These are phyloP conservation scores for Strongylocentrotus purpuratus DNA, from an alignment of 35 echinoderm and acorn worm species.

Conservation along the genomic window DNA sequence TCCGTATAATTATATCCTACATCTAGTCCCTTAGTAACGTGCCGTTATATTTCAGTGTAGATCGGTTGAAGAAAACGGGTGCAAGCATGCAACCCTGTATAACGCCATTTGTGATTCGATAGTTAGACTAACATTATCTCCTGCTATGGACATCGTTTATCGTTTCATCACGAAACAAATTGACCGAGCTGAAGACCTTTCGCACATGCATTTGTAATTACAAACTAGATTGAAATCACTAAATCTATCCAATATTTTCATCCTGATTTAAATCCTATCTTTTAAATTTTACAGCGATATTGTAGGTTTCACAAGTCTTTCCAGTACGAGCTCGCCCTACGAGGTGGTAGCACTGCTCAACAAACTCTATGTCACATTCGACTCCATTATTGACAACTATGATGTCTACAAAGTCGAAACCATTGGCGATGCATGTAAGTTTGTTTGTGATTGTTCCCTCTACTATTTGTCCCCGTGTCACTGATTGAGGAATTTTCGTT, in stretches of 20 bases:
- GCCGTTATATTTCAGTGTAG: neutral
- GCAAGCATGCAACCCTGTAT: neutral
- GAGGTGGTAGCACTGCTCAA: conserved; percentile 98
- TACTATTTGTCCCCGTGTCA: neutral
- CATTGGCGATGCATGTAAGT: conserved; percentile 99
- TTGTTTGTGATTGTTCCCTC: neutral
- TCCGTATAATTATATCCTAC: too few relatives aligned
- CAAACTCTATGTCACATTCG: conserved; percentile 99
- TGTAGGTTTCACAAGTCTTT: conserved; percentile 95
- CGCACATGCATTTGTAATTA: too few relatives aligned
- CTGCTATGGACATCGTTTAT: too few relatives aligned
- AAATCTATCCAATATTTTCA: neutral
- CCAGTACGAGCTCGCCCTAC: conserved; percentile 91
- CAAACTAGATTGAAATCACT: neutral
- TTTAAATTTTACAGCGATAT: conserved; percentile 77
- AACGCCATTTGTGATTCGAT: neutral
- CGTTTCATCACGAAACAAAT: too few relatives aligned
- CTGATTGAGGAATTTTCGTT: neutral
- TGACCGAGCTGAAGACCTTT: too few relatives aligned
- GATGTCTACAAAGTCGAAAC: conserved; percentile 99
- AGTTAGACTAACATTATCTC: neutral
- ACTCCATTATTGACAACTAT: conserved; percentile 98
- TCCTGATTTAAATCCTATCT: neutral
- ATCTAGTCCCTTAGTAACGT: too few relatives aligned
- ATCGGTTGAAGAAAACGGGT: neutral